Conservation (phyloP, 2,113 vertebrate species). For the Archocentrus centrarchus region DNA sequence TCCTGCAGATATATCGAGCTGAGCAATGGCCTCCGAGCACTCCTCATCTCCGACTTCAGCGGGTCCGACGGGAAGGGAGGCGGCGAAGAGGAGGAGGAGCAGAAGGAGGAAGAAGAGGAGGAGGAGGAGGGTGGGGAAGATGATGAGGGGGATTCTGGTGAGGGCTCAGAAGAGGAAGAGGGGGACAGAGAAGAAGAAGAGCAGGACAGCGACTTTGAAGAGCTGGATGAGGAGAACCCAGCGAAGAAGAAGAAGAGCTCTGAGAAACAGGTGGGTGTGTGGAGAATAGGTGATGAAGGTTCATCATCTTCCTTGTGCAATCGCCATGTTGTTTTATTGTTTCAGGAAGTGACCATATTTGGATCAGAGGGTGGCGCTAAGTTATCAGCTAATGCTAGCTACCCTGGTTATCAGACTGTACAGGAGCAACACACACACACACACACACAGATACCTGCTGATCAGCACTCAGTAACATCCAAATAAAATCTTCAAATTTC, state of each 20-base stretch:
- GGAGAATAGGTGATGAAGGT: neutral
- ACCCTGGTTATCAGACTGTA: no score
- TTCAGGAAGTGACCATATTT: no score
- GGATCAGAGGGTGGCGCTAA: no score
- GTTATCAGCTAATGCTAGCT: no score
- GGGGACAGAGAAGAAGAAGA: conserved; percentile 83
- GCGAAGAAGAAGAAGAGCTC: conserved; percentile 78
- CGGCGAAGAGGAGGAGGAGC: neutral
- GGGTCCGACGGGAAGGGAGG: conserved; percentile 62
- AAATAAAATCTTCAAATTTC: no score
- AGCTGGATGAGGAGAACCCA: conserved; percentile 70
- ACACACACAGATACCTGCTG: no score
- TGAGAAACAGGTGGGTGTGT: conserved; percentile 89
- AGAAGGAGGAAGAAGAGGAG: conserved; percentile 65
- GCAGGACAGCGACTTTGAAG: conserved; percentile 77
- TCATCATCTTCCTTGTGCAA: neutral
- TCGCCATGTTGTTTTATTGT: no score
- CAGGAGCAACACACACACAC: no score
- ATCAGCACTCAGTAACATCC: no score
- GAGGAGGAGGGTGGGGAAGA: conserved; percentile 51
- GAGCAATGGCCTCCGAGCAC: conserved; percentile 88
- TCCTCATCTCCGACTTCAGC: conserved; percentile 94
- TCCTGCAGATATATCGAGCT: conserved; percentile 89
- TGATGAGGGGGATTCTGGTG: conserved; percentile 11
- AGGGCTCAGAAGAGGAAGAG: conserved; percentile 65